A percentile compares a stretch with the other conserved stretches of the same genome.
These are phyloP conservation scores for Aethina tumida DNA, from an alignment of 1,140 invertebrate genomes.

Conservation along the genomic window DNA sequence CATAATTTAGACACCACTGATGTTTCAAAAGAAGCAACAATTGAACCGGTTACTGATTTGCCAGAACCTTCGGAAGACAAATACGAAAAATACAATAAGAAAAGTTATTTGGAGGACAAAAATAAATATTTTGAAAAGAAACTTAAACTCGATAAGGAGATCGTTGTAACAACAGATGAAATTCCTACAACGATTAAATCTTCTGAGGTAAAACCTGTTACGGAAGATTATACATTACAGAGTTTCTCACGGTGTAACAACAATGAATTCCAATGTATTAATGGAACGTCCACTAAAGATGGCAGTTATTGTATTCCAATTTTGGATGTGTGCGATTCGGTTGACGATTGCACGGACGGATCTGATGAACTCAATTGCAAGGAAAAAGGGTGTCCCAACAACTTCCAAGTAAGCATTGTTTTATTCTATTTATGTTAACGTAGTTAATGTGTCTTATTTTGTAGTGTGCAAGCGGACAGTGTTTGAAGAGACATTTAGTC, in stretches of 20 bases:
- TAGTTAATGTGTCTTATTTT: conserved; percentile 15
- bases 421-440: background rate
- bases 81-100: conserved; percentile 5
- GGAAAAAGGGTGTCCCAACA: conserved; percentile 45
- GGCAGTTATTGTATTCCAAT: conserved; percentile 47
- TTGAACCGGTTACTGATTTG: too few relatives aligned
- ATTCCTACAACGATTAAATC: conserved; percentile 1
- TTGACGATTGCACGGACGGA: conserved; percentile 51
- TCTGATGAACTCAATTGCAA: conserved; percentile 53
- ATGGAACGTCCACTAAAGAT: conserved; percentile 46
- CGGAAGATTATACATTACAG: conserved; percentile 25
- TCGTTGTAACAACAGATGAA: conserved; percentile 3
- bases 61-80: too few relatives aligned
- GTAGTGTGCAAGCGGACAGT: conserved; percentile 58
- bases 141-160: conserved; percentile 4
- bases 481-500: conserved; percentile 56
- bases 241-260: conserved; percentile 44
- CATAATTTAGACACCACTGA: conserved; percentile 6
- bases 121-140: conserved; percentile 8
- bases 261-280: conserved; percentile 51
- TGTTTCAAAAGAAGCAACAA: too few relatives aligned
- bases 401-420: conserved; percentile 39
- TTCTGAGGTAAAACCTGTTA: conserved; percentile 28
- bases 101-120: conserved; percentile 8
- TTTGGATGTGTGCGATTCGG: conserved; percentile 49